Percentiles rank a stretch among this genome's conserved stretches.
Conservation (phyloP, 2,888 invertebrate species). For the Cyaniris semiargus region DNA sequence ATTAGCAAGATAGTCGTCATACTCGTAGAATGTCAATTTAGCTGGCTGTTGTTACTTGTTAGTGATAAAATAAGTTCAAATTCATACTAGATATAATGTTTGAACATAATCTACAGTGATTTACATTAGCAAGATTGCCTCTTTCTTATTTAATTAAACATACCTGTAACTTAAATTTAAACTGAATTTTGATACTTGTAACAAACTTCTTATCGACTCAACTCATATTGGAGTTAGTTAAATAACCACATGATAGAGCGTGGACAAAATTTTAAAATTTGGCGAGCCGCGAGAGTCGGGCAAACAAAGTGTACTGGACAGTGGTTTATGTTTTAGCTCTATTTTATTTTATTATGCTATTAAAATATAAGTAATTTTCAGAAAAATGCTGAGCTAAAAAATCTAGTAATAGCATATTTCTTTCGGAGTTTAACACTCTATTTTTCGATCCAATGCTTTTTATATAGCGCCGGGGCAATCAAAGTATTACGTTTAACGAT, state of each 20-base stretch:
- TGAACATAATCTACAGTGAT: background rate
- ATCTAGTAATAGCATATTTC: background rate
- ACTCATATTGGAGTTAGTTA: background rate
- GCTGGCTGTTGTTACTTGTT: background rate
- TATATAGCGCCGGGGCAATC: background rate
- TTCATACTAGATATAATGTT: background rate
- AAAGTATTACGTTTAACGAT: slow-evolving; percentile 1
- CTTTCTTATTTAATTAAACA: background rate
- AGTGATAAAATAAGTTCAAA: background rate
- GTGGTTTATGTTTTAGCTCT: background rate
- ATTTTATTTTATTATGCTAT: no score
- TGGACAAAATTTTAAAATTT: background rate
- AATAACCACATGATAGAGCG: background rate
- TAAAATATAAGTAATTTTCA: background rate
- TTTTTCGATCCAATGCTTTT: background rate
- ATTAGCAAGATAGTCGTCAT: background rate
- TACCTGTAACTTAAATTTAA: background rate
- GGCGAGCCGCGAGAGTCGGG: background rate
- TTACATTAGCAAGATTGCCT: background rate
- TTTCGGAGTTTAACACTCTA: background rate
- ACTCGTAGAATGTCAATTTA: background rate
- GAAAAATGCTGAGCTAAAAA: background rate
- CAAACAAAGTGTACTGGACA: background rate
- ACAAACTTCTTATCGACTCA: background rate
- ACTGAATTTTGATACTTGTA: background rate